Conservation (phyloP, 2,797 vertebrate genomes). For the Sphenodon punctatus region DNA sequence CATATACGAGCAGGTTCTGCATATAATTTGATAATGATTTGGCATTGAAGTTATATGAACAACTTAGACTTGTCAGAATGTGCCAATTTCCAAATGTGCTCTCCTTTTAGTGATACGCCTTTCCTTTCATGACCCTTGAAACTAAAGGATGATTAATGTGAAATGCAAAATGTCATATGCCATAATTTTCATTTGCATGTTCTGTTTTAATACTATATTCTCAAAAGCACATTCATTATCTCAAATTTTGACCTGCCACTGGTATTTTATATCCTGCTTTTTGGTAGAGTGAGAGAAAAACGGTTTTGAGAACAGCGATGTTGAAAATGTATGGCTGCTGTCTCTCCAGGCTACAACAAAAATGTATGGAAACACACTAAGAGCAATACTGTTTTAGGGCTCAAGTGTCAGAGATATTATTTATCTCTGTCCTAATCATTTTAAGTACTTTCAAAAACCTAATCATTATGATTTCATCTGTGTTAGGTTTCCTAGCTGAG, state of each 20-base stretch:
- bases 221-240: neutral
- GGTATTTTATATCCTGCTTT: constrained; percentile 27
- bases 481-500: neutral
- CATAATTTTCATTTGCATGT: neutral
- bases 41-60: neutral
- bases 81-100: constrained; percentile 17
- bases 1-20: neutral
- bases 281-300: neutral
- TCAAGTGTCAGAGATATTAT: too few species aligned
- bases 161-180: neutral
- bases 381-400: too few species aligned
- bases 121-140: neutral
- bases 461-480: neutral
- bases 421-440: too few species aligned
- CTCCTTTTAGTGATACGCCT: neutral
- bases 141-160: neutral
- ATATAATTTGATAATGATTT: neutral
- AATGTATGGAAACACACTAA: neutral
- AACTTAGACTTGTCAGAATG: constrained; percentile 2
- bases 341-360: too few species aligned
- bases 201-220: neutral
- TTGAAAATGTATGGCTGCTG: too few species aligned
- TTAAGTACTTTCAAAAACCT: neutral
- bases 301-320: neutral
- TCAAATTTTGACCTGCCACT: neutral